Evolutionary conservation across 2,113 vertebrate genomes (phyloP), one percentile per base, ranked within the genome.

Genomic region (Alethe castanea): DNA sequence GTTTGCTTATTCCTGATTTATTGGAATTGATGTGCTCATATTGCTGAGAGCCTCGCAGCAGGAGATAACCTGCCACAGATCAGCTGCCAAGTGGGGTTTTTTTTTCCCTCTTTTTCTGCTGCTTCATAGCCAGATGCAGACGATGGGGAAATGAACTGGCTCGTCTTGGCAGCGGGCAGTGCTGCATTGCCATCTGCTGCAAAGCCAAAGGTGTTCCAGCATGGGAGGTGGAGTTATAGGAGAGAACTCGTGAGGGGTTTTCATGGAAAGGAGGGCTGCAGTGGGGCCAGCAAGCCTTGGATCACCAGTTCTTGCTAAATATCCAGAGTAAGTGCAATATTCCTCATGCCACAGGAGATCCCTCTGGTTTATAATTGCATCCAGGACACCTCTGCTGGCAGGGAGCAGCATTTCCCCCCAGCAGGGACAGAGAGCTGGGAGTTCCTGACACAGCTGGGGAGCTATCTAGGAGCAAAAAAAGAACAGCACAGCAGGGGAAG

Each of bases 141-240:
- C 15, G 36, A 93, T 86, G 69, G 76, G 74, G 78, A 94, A 96
- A 95, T 52, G 64, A 91, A 71, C 54, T 4, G 7, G 48, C 80
- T 94, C 17, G 11, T 73, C 71, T 91, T 95, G 82, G 90, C 79
- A 92, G 52, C 3, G 5, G 86, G 52, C 72, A 95, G 81, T 79
- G 61, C 94, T 83, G 91, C 86, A 81, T 86, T 94, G 85, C 92
- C 91, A 95, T 95, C 96, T 96, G 94, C 83, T 88, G 77, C 89
- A 95, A 94, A 74, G 70, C 15, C n/a, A 72, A 88, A 82, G 70
- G 47, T 73, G 74, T 29, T 90, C 76, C 62, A 92, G 72, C 45
- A 26, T 8, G 50, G 40, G 48, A 26, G 35, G 13, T 23, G 40
- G 71, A 77, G 50, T 33, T n/a, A 20, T 3, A 15, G 19, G 7